These are phyloP conservation scores for Pristionchus entomophagus DNA, from an alignment of 2,888 invertebrate genomes.

Conservation along the genomic window DNA sequence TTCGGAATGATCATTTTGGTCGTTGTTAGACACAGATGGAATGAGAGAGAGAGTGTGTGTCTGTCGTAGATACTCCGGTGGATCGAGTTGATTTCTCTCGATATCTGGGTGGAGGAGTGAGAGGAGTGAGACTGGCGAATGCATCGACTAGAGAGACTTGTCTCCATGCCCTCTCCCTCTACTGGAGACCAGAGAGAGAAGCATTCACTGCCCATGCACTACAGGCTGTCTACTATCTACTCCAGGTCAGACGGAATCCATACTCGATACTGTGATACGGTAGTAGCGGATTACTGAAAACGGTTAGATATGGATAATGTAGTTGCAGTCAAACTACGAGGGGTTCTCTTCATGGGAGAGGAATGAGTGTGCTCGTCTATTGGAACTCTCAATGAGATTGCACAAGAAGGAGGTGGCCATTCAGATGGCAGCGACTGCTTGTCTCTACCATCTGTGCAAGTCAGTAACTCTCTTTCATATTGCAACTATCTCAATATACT, in stretches of 20 bases:
- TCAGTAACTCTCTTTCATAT: neutral
- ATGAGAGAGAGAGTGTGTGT: neutral
- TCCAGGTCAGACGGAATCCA: conserved; percentile 45
- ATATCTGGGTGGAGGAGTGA: conserved; percentile 47
- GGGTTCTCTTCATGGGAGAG: conserved; percentile 59
- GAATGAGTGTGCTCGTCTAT: conserved; percentile 56
- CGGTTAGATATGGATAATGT: too few species aligned
- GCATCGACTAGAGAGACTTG: conserved; percentile 55
- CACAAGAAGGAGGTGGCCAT: conserved; percentile 57
- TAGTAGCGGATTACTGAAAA: too few species aligned
- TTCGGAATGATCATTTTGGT: too few species aligned
- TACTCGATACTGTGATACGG: too few species aligned
- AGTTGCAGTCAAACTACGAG: conserved; percentile 60
- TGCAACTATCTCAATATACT: too few species aligned
- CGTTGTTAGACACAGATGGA: neutral
- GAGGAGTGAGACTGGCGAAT: conserved; percentile 54
- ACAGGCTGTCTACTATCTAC: conserved; percentile 61
- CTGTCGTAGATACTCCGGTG: conserved; percentile 60
- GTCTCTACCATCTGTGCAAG: conserved; percentile 69
- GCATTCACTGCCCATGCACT: conserved; percentile 63
- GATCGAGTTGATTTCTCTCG: conserved; percentile 50
- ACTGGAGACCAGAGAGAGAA: conserved; percentile 58
- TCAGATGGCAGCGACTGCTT: conserved; percentile 68
- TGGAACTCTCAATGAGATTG: conserved; percentile 61
- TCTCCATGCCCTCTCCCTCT: conserved; percentile 56